Evolutionary conservation across 2,888 invertebrate genomes (phyloP), one percentile per base, ranked within the genome.

Genomic region (Tiliacea citrago): DNA sequence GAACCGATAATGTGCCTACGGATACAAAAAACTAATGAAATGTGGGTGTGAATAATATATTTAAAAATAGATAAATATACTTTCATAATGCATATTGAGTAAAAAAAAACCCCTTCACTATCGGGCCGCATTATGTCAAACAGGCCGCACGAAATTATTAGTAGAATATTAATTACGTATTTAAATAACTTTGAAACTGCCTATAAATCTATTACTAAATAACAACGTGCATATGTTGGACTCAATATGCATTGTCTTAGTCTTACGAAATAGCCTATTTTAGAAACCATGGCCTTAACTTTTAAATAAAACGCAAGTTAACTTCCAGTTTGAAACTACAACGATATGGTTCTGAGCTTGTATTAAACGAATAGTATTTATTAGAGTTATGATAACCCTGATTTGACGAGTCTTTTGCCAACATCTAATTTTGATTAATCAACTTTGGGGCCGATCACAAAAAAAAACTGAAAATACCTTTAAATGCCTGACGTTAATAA

Each of bases 1-100:
- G 72, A 78, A 88, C 88, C 88, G 83, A 79, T 76, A 81, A 86
- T 79, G 88, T 88, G 88, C 88, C 88, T 88, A 86, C 86, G 35
- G n/a, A 74, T 69, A 80, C 77, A 82, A 79, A 81, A 68, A 81
- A 78, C 69, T 75, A 79, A 73, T 71, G 68, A 75, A 75, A 74
- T 68, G 81, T 84, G 86, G 81, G 82, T 85, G 79, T 81, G 77
- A 82, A 71, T 78, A 63, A 61, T 85, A 83, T 82, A 81, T 82
- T 81, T 82, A 81, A 77, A 35, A 75, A 80, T 81, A 85, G 67
- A 83, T 70, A 75, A 77, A 78, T 76, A 70, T 67, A 57, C 66
- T 75, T 71, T 60, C 66, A 77, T 63, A 66, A 66, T 83, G 70
- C 73, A 75, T 73, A 68, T 67, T 77, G 60, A 47, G 65, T 47